Evolutionary conservation across 2,888 invertebrate genomes (phyloP).

Genomic region (Lasioglossum vierecki): DNA sequence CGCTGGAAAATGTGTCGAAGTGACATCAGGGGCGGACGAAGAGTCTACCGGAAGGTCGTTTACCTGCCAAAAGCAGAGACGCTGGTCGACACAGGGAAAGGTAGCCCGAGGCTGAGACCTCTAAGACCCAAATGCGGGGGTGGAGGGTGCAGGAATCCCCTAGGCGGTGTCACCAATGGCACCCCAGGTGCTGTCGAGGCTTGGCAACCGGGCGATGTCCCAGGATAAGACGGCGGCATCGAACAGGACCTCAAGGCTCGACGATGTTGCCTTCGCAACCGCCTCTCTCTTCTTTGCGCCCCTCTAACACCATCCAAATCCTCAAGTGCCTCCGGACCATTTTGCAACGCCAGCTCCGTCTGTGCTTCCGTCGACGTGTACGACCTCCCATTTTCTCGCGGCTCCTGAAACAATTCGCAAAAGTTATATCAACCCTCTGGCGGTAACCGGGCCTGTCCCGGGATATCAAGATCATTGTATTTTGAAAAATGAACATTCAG

Average conservation of each 20-base stretch:
- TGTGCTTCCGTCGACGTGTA: constrained; percentile 82
- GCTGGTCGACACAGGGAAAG: constrained; percentile 82
- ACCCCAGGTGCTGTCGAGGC: constrained; percentile 70
- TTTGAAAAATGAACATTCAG: no score
- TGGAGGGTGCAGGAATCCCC: constrained; percentile 81
- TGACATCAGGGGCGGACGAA: background rate
- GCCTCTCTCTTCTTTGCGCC: constrained; percentile 79
- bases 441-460: background rate
- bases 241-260: constrained; percentile 80
- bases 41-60: background rate
- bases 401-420: constrained; percentile 42
- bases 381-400: constrained; percentile 71
- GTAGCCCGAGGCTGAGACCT: constrained; percentile 81
- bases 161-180: constrained; percentile 73
- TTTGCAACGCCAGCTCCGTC: constrained; percentile 74
- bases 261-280: constrained; percentile 78
- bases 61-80: constrained; percentile 83
- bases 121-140: constrained; percentile 82
- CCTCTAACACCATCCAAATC: constrained; percentile 78
- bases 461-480: background rate
- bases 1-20: background rate
- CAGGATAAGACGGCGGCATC: constrained; percentile 80
- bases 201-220: constrained; percentile 68
- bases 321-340: constrained; percentile 53
- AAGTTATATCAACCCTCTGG: background rate